Evolutionary conservation across 1,140 invertebrate species (phyloP).

Genomic region (Choristoneura fumiferana): DNA sequence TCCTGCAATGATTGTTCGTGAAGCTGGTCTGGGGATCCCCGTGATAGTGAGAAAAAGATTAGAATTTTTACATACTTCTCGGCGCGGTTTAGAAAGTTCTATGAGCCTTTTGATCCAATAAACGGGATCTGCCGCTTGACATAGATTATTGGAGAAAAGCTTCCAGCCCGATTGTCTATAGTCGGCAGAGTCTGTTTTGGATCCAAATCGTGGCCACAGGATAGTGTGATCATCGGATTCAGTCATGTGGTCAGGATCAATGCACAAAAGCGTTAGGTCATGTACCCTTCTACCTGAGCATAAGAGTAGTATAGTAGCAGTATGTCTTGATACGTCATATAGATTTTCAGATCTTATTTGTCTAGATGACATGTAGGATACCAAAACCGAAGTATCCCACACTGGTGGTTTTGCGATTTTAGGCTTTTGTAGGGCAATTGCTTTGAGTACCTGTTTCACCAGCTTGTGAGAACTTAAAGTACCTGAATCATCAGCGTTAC

Average conservation of each 20-base stretch:
- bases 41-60: not conserved
- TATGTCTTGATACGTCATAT: not conserved
- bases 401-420: not conserved
- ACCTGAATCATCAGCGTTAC: not conserved
- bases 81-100: not conserved
- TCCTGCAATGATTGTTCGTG: not conserved
- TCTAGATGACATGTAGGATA: not conserved
- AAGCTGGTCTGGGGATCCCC: not conserved
- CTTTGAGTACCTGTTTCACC: no score
- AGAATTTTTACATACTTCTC: not conserved
- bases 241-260: not conserved
- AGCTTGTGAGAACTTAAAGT: not conserved
- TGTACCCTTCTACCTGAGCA: constrained; percentile 3
- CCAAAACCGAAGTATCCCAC: not conserved
- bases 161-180: constrained; percentile 8
- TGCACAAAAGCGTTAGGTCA: not conserved
- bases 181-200: not conserved
- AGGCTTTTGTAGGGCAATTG: not conserved
- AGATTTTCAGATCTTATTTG: not conserved
- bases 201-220: not conserved
- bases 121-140: not conserved
- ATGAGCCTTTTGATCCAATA: no score
- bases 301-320: not conserved
- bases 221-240: not conserved
- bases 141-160: not conserved